Base-by-base conservation (phyloP, 2,113 vertebrate genomes). In the Collichthys lucidus region DNA sequence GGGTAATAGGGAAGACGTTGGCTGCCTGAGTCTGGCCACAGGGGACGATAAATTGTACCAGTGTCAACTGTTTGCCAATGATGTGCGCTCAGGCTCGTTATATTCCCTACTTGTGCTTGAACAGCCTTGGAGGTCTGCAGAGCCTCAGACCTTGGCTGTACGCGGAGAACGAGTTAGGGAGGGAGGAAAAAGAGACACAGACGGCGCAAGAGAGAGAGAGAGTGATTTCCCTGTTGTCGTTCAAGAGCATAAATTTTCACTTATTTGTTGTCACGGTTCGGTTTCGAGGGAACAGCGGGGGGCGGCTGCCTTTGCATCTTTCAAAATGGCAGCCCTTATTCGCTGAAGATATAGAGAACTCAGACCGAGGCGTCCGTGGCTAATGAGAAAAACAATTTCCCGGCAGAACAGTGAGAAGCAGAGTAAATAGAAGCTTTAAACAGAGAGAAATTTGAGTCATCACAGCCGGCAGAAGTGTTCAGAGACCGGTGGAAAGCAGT, bases 381-480 rank as follows among this genome's bases (percentile, higher is more conserved):
- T 91, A 89, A 93, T 84, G 82, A 90, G 83, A 92, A 89, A 86
- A 91, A 88, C 82, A 35, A 90, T 91, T 89, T 86, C 82, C 82
- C n/a, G n/a, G 44, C 81, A 78, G 77, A 91, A 83, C 75, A 59
- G 80, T 40, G 65, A 88, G 76, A 77, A 83, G 50, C 69, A 46
- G 63, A 74, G 65, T 87, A 86, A 92, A 92, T 60, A 87, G 65
- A 76, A 26, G 60, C 59, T 79, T 76, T 84, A 69, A 91, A 82
- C 55, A 70, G 62, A 66, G 60, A 67, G 62, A 82, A 78, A 87
- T 86, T 78, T 77, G 62, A 73, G 71, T 82, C 63, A 69, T 80
- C 53, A 73, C 22, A n/a, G 2, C 63, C 71, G 19, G 79, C n/a
- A 50, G 44, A 82, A 74, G 61, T 75, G 69, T 79, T 79, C 47